Evolutionary conservation across 2,797 vertebrate species (phyloP).

Genomic region (Tarsius wallacei): DNA sequence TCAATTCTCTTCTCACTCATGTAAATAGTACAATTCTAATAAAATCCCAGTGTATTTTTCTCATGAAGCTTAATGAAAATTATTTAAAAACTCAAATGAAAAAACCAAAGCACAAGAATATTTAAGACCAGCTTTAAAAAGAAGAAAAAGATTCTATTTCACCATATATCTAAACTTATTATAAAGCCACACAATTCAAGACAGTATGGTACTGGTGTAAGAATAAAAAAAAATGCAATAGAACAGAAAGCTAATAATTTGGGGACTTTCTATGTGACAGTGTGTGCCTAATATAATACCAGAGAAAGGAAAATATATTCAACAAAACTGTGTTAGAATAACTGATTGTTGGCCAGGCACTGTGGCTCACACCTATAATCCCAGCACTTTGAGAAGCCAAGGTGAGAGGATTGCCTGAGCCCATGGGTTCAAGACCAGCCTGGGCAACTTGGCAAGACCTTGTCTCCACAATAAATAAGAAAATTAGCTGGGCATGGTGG

Average conservation of each 20-base stretch:
- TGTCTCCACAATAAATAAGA: no score
- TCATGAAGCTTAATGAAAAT: neutral
- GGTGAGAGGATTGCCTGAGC: no score
- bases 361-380: no score
- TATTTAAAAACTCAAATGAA: conserved; percentile 20
- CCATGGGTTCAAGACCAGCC: no score
- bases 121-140: neutral
- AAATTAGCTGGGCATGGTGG: no score
- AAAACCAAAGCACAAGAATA: neutral
- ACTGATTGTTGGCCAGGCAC: neutral
- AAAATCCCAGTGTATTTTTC: neutral
- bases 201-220: neutral
- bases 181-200: neutral
- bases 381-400: no score
- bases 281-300: neutral
- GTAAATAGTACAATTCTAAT: neutral
- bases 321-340: neutral
- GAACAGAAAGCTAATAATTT: neutral
- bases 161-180: neutral
- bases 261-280: neutral
- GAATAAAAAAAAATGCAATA: neutral
- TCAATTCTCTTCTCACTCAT: neutral
- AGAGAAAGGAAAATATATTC: neutral
- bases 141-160: neutral
- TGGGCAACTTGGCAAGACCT: no score